Percentiles rank a stretch among this genome's conserved stretches.
phyloP scores from a whole-genome alignment of 2,888 invertebrate genomes.

The Pycnomerus fuliginosus region DNA sequence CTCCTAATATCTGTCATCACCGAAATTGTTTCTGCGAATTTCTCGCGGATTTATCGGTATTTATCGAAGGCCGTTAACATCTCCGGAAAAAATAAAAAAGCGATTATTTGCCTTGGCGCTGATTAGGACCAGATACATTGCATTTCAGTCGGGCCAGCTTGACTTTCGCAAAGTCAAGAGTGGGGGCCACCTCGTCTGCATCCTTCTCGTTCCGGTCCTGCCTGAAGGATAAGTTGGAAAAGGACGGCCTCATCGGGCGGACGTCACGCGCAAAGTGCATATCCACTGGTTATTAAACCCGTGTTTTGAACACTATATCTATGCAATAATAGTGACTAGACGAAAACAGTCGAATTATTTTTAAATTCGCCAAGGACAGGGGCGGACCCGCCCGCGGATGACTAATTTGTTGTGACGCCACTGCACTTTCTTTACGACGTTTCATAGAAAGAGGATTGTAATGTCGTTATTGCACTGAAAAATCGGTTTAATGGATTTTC shows the following conservation, averaged over 20 bases:
- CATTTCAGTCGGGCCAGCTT: conserved; percentile 42
- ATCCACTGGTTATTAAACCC: conserved; percentile 50
- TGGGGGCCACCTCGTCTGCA: conserved; percentile 2
- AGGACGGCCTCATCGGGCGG: conserved; percentile 19
- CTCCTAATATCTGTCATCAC: too few species aligned
- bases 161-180: conserved; percentile 51
- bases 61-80: conserved; percentile 4
- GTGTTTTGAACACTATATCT: conserved; percentile 50
- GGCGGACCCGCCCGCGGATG: conserved; percentile 19
- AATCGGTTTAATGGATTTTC: conserved; percentile 10
- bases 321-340: conserved; percentile 53
- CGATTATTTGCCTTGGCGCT: conserved; percentile 14
- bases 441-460: conserved; percentile 11
- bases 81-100: conserved; percentile 13
- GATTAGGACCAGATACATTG: conserved; percentile 27
- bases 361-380: conserved; percentile 37
- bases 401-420: conserved; percentile 6
- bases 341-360: conserved; percentile 47
- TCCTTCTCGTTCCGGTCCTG: conserved; percentile 7
- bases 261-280: conserved; percentile 37
- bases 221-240: conserved; percentile 3
- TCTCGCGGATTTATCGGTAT: too few species aligned
- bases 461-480: conserved; percentile 4
- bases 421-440: conserved; percentile 6
- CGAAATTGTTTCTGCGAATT: background rate